These are phyloP conservation scores for Acleris literana DNA, from an alignment of 2,888 invertebrate species.

Conservation along the genomic window DNA sequence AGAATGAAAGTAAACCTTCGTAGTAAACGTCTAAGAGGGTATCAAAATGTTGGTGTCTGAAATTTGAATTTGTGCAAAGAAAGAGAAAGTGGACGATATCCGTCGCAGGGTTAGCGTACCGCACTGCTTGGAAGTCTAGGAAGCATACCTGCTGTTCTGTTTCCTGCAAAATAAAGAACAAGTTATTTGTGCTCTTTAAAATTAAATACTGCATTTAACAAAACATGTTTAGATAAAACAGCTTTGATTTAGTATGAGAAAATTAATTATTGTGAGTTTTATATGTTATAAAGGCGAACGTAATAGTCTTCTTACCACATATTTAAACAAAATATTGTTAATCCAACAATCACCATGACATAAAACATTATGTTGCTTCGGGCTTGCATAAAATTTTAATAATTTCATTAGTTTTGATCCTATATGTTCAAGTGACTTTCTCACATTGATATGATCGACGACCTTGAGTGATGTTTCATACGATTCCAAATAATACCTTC, in stretches of 20 bases:
- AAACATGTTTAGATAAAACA: no score
- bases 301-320: conserved; percentile 48
- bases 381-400: conserved; percentile 56
- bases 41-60: conserved; percentile 59
- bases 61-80: conserved; percentile 63
- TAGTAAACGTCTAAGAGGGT: conserved; percentile 59
- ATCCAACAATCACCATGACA: conserved; percentile 77
- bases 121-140: conserved; percentile 71
- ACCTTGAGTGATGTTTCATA: conserved; percentile 62
- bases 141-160: conserved; percentile 59
- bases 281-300: neutral
- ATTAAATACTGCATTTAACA: no score
- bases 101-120: conserved; percentile 66
- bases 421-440: conserved; percentile 52
- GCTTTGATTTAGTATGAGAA: no score
- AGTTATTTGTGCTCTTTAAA: neutral
- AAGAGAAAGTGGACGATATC: conserved; percentile 68
- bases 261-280: no score
- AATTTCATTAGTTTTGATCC: conserved; percentile 56
- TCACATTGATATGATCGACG: conserved; percentile 53
- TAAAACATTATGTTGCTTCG: conserved; percentile 59
- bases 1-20: conserved; percentile 54
- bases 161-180: conserved; percentile 52
- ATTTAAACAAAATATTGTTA: conserved; percentile 65
- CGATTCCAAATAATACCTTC: conserved; percentile 64